Base-by-base conservation (phyloP, 2,888 invertebrate species). In the Brassicogethes aeneus region DNA sequence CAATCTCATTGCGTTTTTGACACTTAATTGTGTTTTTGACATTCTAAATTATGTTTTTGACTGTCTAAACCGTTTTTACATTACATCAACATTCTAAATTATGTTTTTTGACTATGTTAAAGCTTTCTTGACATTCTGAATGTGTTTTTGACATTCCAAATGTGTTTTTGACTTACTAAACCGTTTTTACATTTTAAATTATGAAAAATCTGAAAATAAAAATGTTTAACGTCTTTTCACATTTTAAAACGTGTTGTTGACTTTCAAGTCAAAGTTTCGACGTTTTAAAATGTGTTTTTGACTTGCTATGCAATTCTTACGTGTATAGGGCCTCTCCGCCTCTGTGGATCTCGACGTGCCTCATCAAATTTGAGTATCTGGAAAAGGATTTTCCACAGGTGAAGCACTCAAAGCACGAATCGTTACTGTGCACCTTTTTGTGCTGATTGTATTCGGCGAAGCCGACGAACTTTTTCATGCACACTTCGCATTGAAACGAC, bases 401-500 rank as follows among this genome's bases (percentile, higher is more conserved):
- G 31, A 58, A 49, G 43, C 62, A 63, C 23, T 41, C 47, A 38
- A 52, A 64, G 14, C 50, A 52, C 43, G 62, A 62, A 14, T 52
- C 48, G 0, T 51, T 51, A 31, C 52, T 52, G 37, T 61, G 61
- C 45, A 64, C 64, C 48, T 66, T 70, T 50, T 63, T 65, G 47
- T 73, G 73, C 32, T 66, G 53, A 49, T 61, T 68, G 34, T 72
- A 55, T 42, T 72, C 71, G 12, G 59, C 63, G 17, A 61, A 54
- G 38, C 65, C 65, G 16, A 60, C 47, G 43, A 71, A 72, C 7
- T 63, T 51, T 50, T 70, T 70, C 32, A 58, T 56, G 45, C 73
- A 73, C 29, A 66, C 54, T 23, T 68, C 65, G 50, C 72, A 73
- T 3, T 40, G 31, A 33, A 48, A 57, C 3, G 53, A 48, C 35